Percentiles rank a stretch among this genome's conserved stretches.
Evolutionary conservation across 1,140 invertebrate species (phyloP).

Genomic region (Sycophila sp.): DNA sequence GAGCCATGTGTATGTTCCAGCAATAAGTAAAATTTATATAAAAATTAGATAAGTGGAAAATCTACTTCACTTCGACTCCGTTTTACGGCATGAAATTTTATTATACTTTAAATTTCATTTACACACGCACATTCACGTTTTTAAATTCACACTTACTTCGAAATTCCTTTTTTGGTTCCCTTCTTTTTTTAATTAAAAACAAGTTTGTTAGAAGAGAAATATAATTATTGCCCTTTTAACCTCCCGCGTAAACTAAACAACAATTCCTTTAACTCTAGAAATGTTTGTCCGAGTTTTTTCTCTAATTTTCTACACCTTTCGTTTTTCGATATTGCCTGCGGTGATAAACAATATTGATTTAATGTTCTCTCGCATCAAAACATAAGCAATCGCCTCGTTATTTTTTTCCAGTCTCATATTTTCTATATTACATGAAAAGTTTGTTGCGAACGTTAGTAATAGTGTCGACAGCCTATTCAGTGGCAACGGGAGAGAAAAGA

Average conservation of each 20-base stretch:
- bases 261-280: neutral
- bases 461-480: constrained; percentile 9
- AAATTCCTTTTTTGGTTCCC: neutral
- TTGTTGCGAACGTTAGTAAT: constrained; percentile 25
- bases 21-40: constrained; percentile 37
- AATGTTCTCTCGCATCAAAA: constrained; percentile 15
- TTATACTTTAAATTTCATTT: constrained; percentile 1
- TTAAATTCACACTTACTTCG: neutral
- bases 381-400: neutral
- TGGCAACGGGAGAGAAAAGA: constrained; percentile 9
- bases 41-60: constrained; percentile 39
- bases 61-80: constrained; percentile 27
- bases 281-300: too few species aligned
- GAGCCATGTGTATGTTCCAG: neutral
- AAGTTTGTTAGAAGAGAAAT: constrained; percentile 23
- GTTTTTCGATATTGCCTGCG: neutral
- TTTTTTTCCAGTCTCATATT: constrained; percentile 23
- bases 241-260: constrained; percentile 24
- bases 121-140: neutral
- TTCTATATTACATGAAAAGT: constrained; percentile 24
- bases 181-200: constrained; percentile 23
- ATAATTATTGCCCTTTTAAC: neutral
- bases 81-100: constrained; percentile 32
- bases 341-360: neutral
- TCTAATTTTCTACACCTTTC: neutral